These are phyloP conservation scores for Drosophila asahinai DNA, from an alignment of 1,140 invertebrate genomes.

Conservation along the genomic window DNA sequence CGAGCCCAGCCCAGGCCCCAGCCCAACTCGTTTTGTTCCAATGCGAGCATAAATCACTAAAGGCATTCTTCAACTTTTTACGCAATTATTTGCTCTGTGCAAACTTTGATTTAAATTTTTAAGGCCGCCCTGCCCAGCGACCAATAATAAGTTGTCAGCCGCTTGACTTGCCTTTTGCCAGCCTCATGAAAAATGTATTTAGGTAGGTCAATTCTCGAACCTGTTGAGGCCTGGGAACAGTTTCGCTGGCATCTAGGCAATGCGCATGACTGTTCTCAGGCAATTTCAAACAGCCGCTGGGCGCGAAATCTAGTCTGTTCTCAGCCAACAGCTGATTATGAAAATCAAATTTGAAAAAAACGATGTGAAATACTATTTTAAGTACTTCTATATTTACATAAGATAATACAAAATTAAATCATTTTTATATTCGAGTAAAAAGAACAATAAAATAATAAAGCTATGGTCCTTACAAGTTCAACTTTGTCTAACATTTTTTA, in stretches of 20 bases:
- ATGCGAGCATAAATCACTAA: constrained; percentile 17
- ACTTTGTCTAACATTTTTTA: too few species aligned
- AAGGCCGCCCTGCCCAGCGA: neutral
- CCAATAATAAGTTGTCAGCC: constrained; percentile 40
- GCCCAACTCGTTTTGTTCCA: constrained; percentile 6
- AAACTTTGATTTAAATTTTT: constrained; percentile 47
- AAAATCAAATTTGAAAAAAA: neutral
- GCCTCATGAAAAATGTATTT: constrained; percentile 66
- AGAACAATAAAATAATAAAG: too few species aligned
- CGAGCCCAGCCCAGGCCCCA: neutral
- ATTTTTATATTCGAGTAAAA: too few species aligned
- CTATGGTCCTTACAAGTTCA: too few species aligned
- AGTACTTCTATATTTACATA: too few species aligned
- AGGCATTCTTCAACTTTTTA: constrained; percentile 25
- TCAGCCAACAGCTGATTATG: constrained; percentile 26
- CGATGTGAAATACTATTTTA: too few species aligned
- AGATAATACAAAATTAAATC: too few species aligned
- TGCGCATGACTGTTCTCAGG: constrained; percentile 36
- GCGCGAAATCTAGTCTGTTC: constrained; percentile 31
- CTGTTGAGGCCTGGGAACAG: constrained; percentile 63
- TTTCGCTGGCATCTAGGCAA: neutral
- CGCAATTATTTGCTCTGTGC: constrained; percentile 31
- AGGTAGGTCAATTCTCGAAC: constrained; percentile 59
- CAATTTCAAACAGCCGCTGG: constrained; percentile 8
- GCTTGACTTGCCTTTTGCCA: constrained; percentile 30